Base-by-base conservation (phyloP, 2,888 invertebrate genomes). In the Agrotis exclamationis region DNA sequence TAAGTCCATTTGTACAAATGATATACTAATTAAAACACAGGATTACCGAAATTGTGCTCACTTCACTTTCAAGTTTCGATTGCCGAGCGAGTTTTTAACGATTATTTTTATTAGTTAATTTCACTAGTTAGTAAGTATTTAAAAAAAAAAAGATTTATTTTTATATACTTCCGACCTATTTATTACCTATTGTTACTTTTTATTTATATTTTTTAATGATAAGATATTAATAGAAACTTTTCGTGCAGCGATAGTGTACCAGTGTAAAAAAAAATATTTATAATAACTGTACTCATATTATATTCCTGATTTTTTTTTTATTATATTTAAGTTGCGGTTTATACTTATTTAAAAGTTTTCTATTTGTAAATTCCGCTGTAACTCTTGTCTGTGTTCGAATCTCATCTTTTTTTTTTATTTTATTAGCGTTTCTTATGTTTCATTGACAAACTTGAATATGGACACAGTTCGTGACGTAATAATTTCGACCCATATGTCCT, bases 61-160 rank as follows among this genome's bases (percentile, higher is more conserved):
- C 76, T 83, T 84, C 82, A 87, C 84, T 87, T 86, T 85, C n/a
- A 80, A 85, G 83, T 85, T 88, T 87, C 79, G 85, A 85, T 85
- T 84, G 83, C 84, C 76, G 79, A 84, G 85, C 85, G 85, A 86
- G 85, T 86, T 88, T 86, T 86, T 82, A 82, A 84, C 84, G 82
- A 84, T 88, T 86, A 85, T 78, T 74, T 91, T 91, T 91, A 92
- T 88, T 92, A 93, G 85, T 80, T 85, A 85, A 85, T 85, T 83
- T 82, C 83, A 85, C 33, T 85, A 93, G 93, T 87, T 85, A 75
- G 85, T 95, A 95, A 93, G 94, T 95, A 95, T 95, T 95, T 94
- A 95, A 93, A 94, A 90, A 93, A 94, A 90, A 90, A 93, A 92
- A 93, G 92, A 93, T 91, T 92, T 94, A 92, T 94, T 94, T 93